A percentile compares a stretch with the other conserved stretches of the same genome.
Conservation (phyloP, 2,113 vertebrate species). For the Petrocephalus microphthalmus region DNA sequence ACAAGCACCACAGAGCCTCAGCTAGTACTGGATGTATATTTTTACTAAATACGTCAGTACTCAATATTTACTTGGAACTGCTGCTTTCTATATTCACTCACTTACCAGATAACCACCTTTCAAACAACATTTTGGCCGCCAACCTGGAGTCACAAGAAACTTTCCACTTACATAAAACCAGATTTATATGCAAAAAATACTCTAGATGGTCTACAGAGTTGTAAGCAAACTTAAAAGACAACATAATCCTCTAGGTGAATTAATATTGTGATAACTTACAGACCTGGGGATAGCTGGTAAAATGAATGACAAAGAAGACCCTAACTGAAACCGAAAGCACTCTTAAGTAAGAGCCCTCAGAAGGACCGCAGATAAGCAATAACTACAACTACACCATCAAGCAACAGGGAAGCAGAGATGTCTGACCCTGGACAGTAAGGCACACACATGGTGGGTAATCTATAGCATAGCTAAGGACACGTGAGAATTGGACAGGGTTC, state of each 20-base stretch:
- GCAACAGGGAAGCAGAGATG: too few species aligned
- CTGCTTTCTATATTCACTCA: not conserved
- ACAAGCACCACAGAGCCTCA: not conserved
- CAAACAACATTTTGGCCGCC: not conserved
- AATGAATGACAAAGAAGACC: too few species aligned
- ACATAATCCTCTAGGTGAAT: not conserved
- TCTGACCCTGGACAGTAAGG: too few species aligned
- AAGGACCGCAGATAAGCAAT: not conserved
- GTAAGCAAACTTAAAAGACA: not conserved
- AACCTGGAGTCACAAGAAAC: not conserved
- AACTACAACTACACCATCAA: not conserved
- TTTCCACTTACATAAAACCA: not conserved
- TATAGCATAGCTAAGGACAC: too few species aligned
- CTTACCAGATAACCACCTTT: not conserved
- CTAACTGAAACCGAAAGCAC: too few species aligned
- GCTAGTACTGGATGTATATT: too few species aligned
- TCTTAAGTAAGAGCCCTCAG: too few species aligned
- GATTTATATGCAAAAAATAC: not conserved
- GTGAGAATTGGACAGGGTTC: too few species aligned
- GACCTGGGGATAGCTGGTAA: not conserved
- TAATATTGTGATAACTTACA: not conserved
- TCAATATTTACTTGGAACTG: not conserved
- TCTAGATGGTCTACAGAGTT: not conserved
- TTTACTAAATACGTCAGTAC: not conserved
- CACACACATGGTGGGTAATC: too few species aligned